Evolutionary conservation across 2,113 vertebrate species (phyloP), one percentile per base, ranked within the genome.

Genomic region (Nerophis ophidion): DNA sequence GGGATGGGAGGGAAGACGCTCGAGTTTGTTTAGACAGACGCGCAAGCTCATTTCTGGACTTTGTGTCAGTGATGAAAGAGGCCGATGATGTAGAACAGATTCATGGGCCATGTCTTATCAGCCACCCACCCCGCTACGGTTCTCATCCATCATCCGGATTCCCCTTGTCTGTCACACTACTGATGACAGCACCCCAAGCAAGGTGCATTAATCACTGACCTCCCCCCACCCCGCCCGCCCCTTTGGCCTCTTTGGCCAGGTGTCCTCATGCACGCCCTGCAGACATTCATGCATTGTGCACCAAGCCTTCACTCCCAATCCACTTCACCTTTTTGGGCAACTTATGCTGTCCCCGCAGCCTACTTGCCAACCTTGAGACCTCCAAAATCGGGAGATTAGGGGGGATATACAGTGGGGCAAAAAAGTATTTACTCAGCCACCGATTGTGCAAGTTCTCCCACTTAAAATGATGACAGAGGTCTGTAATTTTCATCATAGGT

Each of bases 11-110:
- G 80, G 72, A 80, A 85, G 74, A 78, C 73, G 77, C 85, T 88
- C 87, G 92, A 92, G 90, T 95, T 92, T 95, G 92, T 92, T 93
- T 90, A 87, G 91, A 93, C 93, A 94, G 93, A 95, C 92, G 92
- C 91, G 88, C 86, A 85, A 86, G 90, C 88, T 90, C 91, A 90
- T 94, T 92, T 90, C 90, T 92, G 93, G 92, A 92, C 91, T 92
- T 44, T 91, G 89, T 93, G 93, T 95, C 93, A 91, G 90, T 85
- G 91, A 95, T 94, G 94, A 93, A 91, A 95, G 92, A 88, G 91
- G 88, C 91, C 82, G 91, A 87, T 93, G 95, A 93, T 92, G 92
- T 93, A 93, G 93, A 94, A 94, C 93, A 95, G 93, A 94, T 97
- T 95, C 92, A 94, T 89, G 86, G 93, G 90, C 92, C 91, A 91